Percentiles rank a stretch among this genome's conserved stretches.
These are phyloP conservation scores for Cacoxenus indagator DNA, from an alignment of 2,888 invertebrate genomes.

Conservation along the genomic window DNA sequence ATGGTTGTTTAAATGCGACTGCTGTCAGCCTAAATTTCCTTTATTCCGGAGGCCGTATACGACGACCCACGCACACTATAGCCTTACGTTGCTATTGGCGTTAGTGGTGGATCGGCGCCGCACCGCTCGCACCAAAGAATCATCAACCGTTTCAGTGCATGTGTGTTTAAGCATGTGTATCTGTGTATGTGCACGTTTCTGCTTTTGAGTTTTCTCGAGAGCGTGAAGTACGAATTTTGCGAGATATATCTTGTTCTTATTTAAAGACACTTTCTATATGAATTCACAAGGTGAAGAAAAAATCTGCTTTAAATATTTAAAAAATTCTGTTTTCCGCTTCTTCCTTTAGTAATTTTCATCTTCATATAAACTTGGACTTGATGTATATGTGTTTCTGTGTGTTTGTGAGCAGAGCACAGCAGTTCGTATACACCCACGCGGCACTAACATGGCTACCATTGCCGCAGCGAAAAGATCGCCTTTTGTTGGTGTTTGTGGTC, in stretches of 20 bases:
- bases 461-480: slow-evolving; percentile 35
- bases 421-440: slow-evolving; percentile 49
- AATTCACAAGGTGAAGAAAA: neutral
- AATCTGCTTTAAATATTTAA: neutral
- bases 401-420: slow-evolving; percentile 40
- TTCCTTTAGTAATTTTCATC: neutral
- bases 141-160: neutral
- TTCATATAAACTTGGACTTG: slow-evolving; percentile 59
- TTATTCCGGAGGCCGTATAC: slow-evolving; percentile 40
- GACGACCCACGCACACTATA: slow-evolving; percentile 54
- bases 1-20: slow-evolving; percentile 11
- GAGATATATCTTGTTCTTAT: neutral
- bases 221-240: slow-evolving; percentile 40
- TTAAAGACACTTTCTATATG: neutral
- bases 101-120: neutral
- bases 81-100: neutral
- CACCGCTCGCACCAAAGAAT: neutral
- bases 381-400: slow-evolving; percentile 27
- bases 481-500: slow-evolving; percentile 18
- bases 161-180: neutral
- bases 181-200: slow-evolving; percentile 11
- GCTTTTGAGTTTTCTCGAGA: slow-evolving; percentile 41
- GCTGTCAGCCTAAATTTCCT: neutral
- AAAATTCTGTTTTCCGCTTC: neutral
- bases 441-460: slow-evolving; percentile 30